Base-by-base conservation (phyloP, 2,797 vertebrate species). In the Orestias chungarensis region DNA sequence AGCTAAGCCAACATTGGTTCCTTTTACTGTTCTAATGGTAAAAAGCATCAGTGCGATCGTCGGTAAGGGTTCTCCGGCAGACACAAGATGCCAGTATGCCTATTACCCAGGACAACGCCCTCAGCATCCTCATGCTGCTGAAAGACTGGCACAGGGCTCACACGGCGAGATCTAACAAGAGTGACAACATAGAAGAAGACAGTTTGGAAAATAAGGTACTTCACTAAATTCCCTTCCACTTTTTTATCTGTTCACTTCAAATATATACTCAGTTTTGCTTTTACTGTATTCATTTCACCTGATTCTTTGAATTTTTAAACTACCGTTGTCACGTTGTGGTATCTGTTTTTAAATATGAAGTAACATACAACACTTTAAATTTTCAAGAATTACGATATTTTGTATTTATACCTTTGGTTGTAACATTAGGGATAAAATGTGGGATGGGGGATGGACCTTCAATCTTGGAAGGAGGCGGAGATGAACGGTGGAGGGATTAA, bases 101-200 rank as follows among this genome's bases (percentile, higher is more conserved):
- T 83, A 97, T 99, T 91, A 98, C 97, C 17, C 96, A 97, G 89
- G 97, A 99, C 93, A 99, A 99, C 78, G 96, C 97, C 1, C 79
- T 90, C 86, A 91, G 95, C 82, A 96, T 96, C 89, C 95, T 98
- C 61, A 84, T 93, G 62, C 94, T 99, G 82, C 94, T 99, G 83
- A 95, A 94, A 87, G 94, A 92, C 80, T 98, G 96, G 97, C 94
- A 96, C 40, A 84, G 93, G 86, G 92, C 91, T 88, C 95, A 93
- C 81, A 76, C 68, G 73, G 70, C 50, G 1, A 68, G 52, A 47
- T 44, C 78, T 12, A 66, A 80, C 47, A 79, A 83, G 33, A 70
- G 77, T 10, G 11, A 64, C 23, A 31, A n/a, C 40, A 66, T 81
- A 54, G 79, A 73, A 29, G 67, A 67, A 38, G 73, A 89, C 33